A percentile compares a stretch with the other conserved stretches of the same genome.
Evolutionary conservation across 2,797 vertebrate genomes (phyloP).

Genomic region (Cyclura pinguis): DNA sequence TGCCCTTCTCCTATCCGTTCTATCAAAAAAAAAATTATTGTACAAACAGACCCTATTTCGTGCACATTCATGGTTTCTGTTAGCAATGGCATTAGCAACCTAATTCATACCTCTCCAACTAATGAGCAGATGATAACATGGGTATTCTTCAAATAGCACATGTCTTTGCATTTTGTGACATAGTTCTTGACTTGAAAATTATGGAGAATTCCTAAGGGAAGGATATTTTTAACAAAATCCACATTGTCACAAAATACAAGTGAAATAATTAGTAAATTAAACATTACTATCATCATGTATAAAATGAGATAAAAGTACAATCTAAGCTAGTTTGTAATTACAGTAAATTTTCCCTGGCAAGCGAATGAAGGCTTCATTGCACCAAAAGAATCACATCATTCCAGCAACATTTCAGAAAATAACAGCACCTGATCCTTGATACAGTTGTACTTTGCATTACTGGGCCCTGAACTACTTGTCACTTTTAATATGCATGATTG

Average conservation of each 20-base stretch:
- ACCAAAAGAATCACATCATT: background rate
- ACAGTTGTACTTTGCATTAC: background rate
- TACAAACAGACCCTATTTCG: too few relatives aligned
- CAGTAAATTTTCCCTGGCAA: background rate
- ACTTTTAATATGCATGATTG: constrained; percentile 28
- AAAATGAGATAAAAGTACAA: background rate
- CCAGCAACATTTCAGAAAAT: background rate
- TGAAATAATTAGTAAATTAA: background rate
- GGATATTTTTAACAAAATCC: background rate
- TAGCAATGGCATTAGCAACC: background rate
- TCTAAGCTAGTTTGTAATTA: background rate
- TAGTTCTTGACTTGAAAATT: background rate
- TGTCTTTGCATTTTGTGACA: background rate
- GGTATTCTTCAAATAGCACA: background rate
- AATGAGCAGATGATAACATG: background rate
- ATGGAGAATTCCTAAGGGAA: background rate
- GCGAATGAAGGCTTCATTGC: background rate
- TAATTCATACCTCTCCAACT: background rate
- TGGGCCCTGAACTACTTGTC: background rate
- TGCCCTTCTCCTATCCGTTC: background rate
- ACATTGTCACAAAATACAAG: background rate
- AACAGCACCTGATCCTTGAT: constrained; percentile 12
- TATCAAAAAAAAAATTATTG: fast-evolving
- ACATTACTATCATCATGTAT: background rate
- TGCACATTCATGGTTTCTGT: background rate